Base-by-base conservation (phyloP, 2,888 invertebrate species). In the Epinotia ramella region DNA sequence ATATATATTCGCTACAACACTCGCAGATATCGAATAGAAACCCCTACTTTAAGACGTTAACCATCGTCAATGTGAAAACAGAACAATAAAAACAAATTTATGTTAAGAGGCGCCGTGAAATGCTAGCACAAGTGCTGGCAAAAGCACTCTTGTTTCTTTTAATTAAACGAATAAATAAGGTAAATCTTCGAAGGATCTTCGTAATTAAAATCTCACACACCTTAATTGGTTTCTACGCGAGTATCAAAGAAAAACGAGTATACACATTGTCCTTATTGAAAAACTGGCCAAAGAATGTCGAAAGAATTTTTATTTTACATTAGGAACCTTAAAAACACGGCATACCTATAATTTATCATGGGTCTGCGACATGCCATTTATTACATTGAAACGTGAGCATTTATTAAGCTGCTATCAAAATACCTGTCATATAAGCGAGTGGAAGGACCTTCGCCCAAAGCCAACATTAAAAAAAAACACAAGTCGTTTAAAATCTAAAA, bases 361-460 rank as follows among this genome's bases (percentile, higher is more conserved):
- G 59, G 24, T 49, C 59, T 57, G 24, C 24, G 70, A 70, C 75
- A 53, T 65, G 53, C 12, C 60, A 66, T 71, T 75, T 53, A 67
- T 70, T 60, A 65, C 44, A 69, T 28, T 66, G 70, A n/a, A 44
- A 24, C 49, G 46, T 64, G 49, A 49, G 69, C 57, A 70, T 70
- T 70, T 53, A 75, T 71, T 65, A 60, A 18, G 9, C 49, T 44
- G 20, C 60, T 71, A 66, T 56, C 65, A 40, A 75, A 64, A 64
- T 40, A 65, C 46, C 24, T 65, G 69, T 53, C 70, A 60, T 71
- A 44, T 46, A 20, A 74, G 44, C 24, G 70, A 75, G 53, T 65
- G 70, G 70, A 71, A 75, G 60, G 69, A 70, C 75, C 70, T 75
- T 75, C 75, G 62, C 12, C 53, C 53, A 70, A 70, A 75, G 53